Conservation (phyloP, 1,140 invertebrate genomes). For the Holotrichia oblita region DNA sequence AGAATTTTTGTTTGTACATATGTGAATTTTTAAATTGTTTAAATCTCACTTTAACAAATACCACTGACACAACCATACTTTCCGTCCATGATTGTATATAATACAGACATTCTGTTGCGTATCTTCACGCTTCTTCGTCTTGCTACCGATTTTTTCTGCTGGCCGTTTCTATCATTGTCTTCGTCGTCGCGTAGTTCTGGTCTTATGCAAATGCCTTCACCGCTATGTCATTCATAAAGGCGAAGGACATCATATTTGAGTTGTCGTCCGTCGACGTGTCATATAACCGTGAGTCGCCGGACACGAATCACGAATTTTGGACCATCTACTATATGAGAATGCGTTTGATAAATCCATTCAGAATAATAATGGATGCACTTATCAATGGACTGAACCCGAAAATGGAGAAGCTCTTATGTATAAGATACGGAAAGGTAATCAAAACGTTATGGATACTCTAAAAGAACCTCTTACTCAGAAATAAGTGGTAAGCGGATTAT, state of each 20-base stretch:
- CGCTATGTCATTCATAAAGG: conserved; percentile 40
- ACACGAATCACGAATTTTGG: conserved; percentile 18
- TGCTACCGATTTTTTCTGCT: background rate
- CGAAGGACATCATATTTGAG: background rate
- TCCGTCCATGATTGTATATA: background rate
- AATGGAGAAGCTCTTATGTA: background rate
- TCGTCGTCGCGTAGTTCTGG: background rate
- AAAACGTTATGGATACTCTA: no score
- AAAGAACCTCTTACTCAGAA: no score
- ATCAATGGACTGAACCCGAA: conserved; percentile 23
- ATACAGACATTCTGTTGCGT: background rate
- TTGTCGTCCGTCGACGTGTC: conserved; percentile 9
- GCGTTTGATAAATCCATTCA: conserved; percentile 17
- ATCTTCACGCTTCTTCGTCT: background rate
- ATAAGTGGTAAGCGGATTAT: no score
- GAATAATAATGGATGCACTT: conserved; percentile 32
- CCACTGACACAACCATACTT: background rate
- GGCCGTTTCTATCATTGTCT: background rate
- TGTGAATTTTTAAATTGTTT: no score
- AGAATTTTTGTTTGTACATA: no score
- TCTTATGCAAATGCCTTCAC: conserved; percentile 39
- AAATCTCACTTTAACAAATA: background rate
- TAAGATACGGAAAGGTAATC: no score
- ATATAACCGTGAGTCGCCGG: background rate
- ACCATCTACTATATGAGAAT: conserved; percentile 8